Base-by-base conservation (phyloP, 2,113 vertebrate genomes). In the Microcebus jonahi region DNA sequence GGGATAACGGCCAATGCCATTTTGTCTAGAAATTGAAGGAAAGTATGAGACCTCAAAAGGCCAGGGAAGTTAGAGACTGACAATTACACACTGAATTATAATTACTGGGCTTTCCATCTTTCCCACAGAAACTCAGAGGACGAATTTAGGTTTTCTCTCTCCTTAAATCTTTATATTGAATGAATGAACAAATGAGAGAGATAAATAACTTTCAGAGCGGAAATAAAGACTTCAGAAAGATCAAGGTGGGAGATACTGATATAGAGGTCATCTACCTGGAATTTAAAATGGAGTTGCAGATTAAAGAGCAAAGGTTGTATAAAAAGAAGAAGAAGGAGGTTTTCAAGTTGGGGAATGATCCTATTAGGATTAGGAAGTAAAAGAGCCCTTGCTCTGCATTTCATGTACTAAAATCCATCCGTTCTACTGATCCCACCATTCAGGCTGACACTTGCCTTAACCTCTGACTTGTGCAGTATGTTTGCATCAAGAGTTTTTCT, bases 271-370 rank as follows among this genome's bases (percentile, higher is more conserved):
- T 73, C 55, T 59, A 48, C 31, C 21, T 34, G 34, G 65, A 75
- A 76, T 94, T 88, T 91, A 55, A 88, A 97, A 80, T 59, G 29
- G 42, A 93, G 34, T 61, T 96, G 25, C 55, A 91, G 57, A 79
- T 79, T 17, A 68, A 94, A 70, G 25, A 81, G 39, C 91, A 61
- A 57, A 94, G 21, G 2, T 34, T 14, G 50, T 6, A 21, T 1
- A 88, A 39, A 88, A 42, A 79, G 45, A 36, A 34, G 18, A 75
- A 45, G 34, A 79, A 50, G n/a, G 39, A 29, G 0, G 3, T 29
- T 11, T 70, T 89, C 25, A 3, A 42, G 14, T 8, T 73, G 36
- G 1, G 5, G 10, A 92, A 12, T 6, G 84, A 11, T 4, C 36
- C 29, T 50, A 8, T 39, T 21, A 29, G 15, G 5, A 29, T 68